Base-by-base conservation (phyloP, 1,140 invertebrate genomes). In the Theocolax elegans region DNA sequence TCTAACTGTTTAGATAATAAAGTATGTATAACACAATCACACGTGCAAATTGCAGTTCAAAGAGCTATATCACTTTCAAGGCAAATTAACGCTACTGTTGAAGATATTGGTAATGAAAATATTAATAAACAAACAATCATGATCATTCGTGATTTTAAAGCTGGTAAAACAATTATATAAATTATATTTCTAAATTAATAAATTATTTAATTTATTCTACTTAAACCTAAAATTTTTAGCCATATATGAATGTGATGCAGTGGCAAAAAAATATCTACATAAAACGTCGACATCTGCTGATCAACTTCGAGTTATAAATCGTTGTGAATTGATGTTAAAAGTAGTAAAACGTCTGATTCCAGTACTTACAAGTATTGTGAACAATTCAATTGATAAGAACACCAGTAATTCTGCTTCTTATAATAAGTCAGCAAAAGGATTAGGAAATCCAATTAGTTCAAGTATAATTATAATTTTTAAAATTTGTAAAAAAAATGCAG, bases 281-380 rank as follows among this genome's bases (percentile, higher is more conserved):
- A 76, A 82, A 25, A 83, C 80, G 48, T 74, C 78, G 8, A 83
- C 84, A 13, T 79, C 81, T 59, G 77, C 84, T 3, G 81, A 83
- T 48, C 83, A 85, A 68, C 67, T 86, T 3, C 67, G 84, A 23
- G 83, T 86, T 0, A 84, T 86, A 21, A 85, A 85, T 77, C 74
- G 85, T 4, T 86, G 84, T 54, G 84, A 84, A 74, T 68, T 85
- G 15, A 73, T 86, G 67, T 56, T 85, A 2, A 82, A 80, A 51
- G 84, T 85, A 0, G 77, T 86, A 1, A 82, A 82, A 75, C 76
- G 79, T 54, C 72, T 86, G n/a, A 80, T 83, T 44, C 81, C 83
- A 9, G 77, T 76, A 64, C 63, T 86, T 7, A 72, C 79, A 17
- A 67, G 63, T 15, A 76, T 85, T 49, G 81, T 85, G 66, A 84